Percentiles rank a stretch among this genome's conserved stretches.
Conservation (phyloP, 2,888 invertebrate species). For the Julus scanicus region DNA sequence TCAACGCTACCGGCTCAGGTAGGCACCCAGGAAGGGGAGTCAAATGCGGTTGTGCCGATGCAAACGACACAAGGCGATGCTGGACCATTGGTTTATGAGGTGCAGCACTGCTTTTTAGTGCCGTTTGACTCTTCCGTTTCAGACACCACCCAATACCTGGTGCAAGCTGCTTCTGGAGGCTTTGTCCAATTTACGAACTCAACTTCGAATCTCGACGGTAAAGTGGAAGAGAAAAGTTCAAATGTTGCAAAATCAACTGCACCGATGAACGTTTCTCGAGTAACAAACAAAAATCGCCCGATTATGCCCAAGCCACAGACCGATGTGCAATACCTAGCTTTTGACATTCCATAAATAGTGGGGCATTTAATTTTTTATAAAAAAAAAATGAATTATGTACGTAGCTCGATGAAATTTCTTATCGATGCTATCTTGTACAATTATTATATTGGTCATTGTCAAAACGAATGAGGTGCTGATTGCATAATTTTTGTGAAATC, state of each 20-base stretch:
- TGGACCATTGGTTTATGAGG: constrained; percentile 1
- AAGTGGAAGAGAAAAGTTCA: not conserved
- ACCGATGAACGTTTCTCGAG: not conserved
- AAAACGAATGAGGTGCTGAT: too few species aligned
- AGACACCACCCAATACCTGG: not conserved
- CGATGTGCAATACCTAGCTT: not conserved
- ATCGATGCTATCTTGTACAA: too few species aligned
- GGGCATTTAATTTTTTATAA: too few species aligned
- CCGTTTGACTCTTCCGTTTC: not conserved
- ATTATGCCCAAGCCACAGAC: constrained; percentile 32
- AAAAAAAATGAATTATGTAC: too few species aligned
- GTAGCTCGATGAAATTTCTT: too few species aligned
- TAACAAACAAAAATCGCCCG: not conserved
- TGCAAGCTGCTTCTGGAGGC: not conserved
- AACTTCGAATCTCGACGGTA: not conserved
- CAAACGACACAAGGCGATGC: not conserved
- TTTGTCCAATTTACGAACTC: constrained; percentile 3
- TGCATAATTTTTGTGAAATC: too few species aligned
- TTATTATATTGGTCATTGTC: too few species aligned
- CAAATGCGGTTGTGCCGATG: not conserved
- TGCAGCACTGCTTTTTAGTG: not conserved
- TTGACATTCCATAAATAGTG: not conserved
- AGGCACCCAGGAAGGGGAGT: not conserved
- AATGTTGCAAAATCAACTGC: not conserved
- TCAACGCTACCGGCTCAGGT: not conserved